Conservation (phyloP, 2,113 vertebrate species). For the Trogon melanurus region DNA sequence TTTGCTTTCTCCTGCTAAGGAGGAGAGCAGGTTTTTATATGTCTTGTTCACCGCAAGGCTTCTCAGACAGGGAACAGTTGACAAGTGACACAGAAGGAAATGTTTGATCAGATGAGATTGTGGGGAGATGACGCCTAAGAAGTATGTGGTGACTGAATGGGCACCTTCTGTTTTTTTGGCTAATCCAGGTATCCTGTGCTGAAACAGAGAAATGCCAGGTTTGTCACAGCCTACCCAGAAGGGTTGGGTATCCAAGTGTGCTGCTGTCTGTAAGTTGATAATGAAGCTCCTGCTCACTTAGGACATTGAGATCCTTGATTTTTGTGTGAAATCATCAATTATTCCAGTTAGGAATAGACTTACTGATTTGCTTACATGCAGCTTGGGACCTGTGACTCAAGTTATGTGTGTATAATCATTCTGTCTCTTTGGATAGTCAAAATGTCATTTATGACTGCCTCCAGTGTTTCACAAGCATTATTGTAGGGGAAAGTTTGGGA, state of each 20-base stretch:
- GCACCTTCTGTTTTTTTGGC: constrained; percentile 76
- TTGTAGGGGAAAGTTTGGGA: background rate
- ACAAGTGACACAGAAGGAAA: constrained; percentile 82
- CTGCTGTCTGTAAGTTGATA: background rate
- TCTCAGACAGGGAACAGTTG: constrained; percentile 54
- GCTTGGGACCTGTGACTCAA: background rate
- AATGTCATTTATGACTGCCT: background rate
- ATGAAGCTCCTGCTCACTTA: background rate
- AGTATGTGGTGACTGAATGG: constrained; percentile 85
- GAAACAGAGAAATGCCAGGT: background rate
- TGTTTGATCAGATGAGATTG: constrained; percentile 85
- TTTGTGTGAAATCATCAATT: background rate
- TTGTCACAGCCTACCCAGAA: background rate
- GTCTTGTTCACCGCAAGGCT: constrained; percentile 58
- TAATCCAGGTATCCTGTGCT: background rate
- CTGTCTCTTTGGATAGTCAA: background rate
- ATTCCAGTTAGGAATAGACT: background rate
- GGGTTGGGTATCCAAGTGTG: background rate
- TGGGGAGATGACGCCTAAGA: constrained; percentile 83
- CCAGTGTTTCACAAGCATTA: background rate
- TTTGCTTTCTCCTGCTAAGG: background rate
- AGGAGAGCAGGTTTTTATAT: background rate
- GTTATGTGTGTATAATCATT: background rate
- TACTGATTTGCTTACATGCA: background rate
- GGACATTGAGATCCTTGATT: background rate